These are phyloP conservation scores for Chloebia gouldiae DNA, from an alignment of 2,113 vertebrate genomes.

Conservation along the genomic window DNA sequence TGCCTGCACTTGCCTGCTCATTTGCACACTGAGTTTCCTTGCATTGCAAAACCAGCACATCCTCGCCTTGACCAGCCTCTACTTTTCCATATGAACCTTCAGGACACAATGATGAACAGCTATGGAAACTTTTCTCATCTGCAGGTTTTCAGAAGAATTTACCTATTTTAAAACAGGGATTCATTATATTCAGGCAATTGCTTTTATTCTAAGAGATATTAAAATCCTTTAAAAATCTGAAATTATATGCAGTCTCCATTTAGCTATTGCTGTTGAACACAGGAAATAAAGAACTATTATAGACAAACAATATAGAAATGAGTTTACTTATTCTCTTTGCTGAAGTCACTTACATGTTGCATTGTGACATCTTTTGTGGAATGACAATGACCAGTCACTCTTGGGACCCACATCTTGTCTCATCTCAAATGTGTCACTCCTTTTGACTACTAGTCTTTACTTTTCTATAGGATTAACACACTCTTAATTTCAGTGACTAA, in stretches of 20 bases:
- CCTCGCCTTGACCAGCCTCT: neutral
- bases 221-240: neutral
- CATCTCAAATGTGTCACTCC: rapidly evolving
- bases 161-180: neutral
- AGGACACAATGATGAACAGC: neutral
- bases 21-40: neutral
- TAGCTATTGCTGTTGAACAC: neutral
- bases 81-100: neutral
- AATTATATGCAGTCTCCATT: neutral
- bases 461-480: neutral
- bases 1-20: neutral
- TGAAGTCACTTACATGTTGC: neutral
- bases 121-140: neutral
- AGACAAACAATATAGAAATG: neutral
- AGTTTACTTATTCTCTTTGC: neutral
- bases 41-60: neutral
- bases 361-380: neutral
- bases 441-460: neutral
- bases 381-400: neutral
- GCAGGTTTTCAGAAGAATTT: neutral
- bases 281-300: neutral
- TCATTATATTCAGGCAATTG: neutral
- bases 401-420: neutral
- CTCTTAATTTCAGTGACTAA: neutral
- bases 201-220: neutral